These are phyloP conservation scores for Euwallacea fornicatus DNA, from an alignment of 1,140 invertebrate genomes.

Conservation along the genomic window DNA sequence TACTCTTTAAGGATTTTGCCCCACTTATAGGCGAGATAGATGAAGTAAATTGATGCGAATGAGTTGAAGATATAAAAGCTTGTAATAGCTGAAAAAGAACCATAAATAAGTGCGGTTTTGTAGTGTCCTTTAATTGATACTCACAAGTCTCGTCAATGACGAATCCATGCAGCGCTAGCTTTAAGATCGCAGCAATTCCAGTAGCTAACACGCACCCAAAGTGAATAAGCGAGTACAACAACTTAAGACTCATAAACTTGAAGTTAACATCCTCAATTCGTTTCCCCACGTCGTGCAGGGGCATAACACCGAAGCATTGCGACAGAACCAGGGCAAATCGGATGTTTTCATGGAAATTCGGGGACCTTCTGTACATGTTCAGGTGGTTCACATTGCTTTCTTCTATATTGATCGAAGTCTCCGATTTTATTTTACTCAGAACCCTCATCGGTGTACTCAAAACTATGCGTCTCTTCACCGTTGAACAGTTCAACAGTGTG, in stretches of 20 bases:
- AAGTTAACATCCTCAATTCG: slow-evolving; percentile 38
- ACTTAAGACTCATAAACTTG: slow-evolving; percentile 39
- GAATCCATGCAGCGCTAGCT: slow-evolving; percentile 41
- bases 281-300: slow-evolving; percentile 37
- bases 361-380: slow-evolving; percentile 12
- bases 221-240: slow-evolving; percentile 42
- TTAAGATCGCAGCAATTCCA: slow-evolving; percentile 37
- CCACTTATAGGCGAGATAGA: slow-evolving; percentile 39
- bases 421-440: slow-evolving; percentile 37
- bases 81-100: slow-evolving; percentile 39
- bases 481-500: neutral
- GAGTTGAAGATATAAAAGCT: slow-evolving; percentile 43
- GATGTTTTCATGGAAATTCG: slow-evolving; percentile 40
- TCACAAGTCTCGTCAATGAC: slow-evolving; percentile 46
- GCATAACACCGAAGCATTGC: slow-evolving; percentile 47
- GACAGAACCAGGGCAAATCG: slow-evolving; percentile 40
- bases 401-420: slow-evolving; percentile 38
- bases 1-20: slow-evolving; percentile 41
- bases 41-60: slow-evolving; percentile 40
- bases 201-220: slow-evolving; percentile 37
- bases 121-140: neutral
- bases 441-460: slow-evolving; percentile 29
- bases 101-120: neutral
- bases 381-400: slow-evolving; percentile 12
- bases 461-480: neutral